phyloP scores from a whole-genome alignment of 2,797 vertebrate species.

The Crenichthys baileyi region DNA sequence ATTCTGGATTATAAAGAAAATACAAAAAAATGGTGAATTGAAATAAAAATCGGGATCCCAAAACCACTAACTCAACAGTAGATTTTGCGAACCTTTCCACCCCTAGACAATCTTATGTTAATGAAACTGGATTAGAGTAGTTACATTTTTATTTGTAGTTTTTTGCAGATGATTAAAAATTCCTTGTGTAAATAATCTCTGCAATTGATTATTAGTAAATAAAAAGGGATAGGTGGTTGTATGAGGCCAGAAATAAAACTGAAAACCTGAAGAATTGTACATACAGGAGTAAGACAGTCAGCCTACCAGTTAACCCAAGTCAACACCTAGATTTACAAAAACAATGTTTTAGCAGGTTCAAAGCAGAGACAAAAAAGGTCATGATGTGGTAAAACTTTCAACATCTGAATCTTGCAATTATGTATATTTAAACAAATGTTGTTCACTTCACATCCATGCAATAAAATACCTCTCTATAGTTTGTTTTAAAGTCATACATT shows the following conservation, averaged over 20 bases:
- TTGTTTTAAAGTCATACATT: background rate
- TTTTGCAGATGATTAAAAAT: background rate
- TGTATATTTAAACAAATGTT: conserved; percentile 24
- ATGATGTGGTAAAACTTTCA: conserved; percentile 5
- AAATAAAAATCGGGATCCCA: background rate
- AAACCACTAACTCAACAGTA: background rate
- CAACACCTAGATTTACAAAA: conserved; percentile 11
- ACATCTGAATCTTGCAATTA: conserved; percentile 20
- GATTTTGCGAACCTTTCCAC: background rate
- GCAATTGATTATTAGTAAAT: conserved; percentile 19
- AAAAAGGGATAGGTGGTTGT: conserved; percentile 13
- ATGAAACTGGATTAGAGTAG: background rate
- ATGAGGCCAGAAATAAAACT: conserved; percentile 10
- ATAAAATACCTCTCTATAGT: background rate
- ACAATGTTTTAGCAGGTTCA: conserved; percentile 4
- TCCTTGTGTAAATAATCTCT: conserved; percentile 3
- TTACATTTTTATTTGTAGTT: background rate
- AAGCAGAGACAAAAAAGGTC: background rate
- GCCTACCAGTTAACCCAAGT: background rate
- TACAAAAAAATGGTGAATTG: background rate
- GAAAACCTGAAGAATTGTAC: background rate
- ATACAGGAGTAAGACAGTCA: conserved; percentile 5
- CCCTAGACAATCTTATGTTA: background rate
- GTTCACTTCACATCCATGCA: conserved; percentile 1
- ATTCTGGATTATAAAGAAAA: background rate